These are phyloP conservation scores for Pseudococcus jackbeardsleyi DNA, from an alignment of 2,888 invertebrate genomes.

Conservation along the genomic window DNA sequence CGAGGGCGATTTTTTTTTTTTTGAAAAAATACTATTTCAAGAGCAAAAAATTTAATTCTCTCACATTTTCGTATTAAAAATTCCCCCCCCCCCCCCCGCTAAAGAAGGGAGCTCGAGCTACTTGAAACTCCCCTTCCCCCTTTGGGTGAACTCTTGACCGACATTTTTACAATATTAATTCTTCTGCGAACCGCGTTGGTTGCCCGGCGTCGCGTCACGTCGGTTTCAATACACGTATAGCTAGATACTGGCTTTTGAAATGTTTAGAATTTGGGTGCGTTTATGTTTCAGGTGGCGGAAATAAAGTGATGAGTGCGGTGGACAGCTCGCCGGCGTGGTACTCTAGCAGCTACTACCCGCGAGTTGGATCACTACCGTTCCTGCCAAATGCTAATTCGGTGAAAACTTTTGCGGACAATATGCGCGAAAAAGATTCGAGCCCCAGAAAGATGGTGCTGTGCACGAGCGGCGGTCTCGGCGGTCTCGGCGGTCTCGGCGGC, in stretches of 20 bases:
- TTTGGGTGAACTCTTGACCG: too few relatives aligned
- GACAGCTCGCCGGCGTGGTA: constrained; percentile 76
- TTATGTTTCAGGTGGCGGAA: constrained; percentile 66
- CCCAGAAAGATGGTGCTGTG: constrained; percentile 84
- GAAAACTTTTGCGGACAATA: constrained; percentile 72
- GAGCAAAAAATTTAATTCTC: too few relatives aligned
- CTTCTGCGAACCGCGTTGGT: too few relatives aligned
- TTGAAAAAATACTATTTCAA: too few relatives aligned
- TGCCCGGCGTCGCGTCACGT: too few relatives aligned
- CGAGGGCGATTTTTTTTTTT: too few relatives aligned
- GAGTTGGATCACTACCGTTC: constrained; percentile 71
- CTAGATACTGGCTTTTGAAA: background rate
- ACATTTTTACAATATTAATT: too few relatives aligned
- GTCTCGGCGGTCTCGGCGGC: constrained; percentile 30
- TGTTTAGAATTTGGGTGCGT: background rate
- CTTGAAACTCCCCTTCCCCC: too few relatives aligned
- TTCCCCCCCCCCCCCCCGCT: too few relatives aligned
- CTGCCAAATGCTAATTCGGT: constrained; percentile 60
- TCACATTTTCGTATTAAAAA: too few relatives aligned
- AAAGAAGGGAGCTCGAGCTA: too few relatives aligned
- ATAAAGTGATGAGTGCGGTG: constrained; percentile 78
- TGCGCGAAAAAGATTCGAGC: constrained; percentile 93
- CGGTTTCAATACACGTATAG: background rate
- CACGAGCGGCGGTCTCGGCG: constrained; percentile 42
- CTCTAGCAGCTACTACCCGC: constrained; percentile 70